A percentile compares a stretch with the other conserved stretches of the same genome.
Evolutionary conservation across 1,140 invertebrate species (phyloP).

Genomic region (Drosophila simulans): DNA sequence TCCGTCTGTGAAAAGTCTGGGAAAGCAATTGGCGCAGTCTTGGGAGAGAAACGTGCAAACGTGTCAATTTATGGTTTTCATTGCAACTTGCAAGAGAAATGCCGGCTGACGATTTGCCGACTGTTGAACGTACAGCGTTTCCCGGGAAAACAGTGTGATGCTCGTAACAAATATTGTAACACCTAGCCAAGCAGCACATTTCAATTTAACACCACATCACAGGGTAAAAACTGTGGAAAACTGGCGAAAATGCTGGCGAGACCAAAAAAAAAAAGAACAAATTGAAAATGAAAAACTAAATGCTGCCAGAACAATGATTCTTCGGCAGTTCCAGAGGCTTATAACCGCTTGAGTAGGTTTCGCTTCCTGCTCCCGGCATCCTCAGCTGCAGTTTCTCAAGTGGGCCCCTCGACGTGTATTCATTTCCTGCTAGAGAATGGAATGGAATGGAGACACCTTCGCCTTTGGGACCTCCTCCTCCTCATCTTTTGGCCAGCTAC

Average conservation of each 20-base stretch:
- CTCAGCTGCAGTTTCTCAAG: constrained; percentile 5
- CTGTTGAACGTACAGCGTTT: constrained; percentile 11
- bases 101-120: constrained; percentile 32
- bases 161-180: constrained; percentile 28
- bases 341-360: constrained; percentile 56
- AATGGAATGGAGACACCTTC: constrained; percentile 32
- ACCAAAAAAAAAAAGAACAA: neutral
- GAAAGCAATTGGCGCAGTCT: constrained; percentile 42
- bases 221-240: neutral
- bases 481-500: neutral
- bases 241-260: constrained; percentile 8
- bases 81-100: constrained; percentile 57
- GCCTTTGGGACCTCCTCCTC: neutral
- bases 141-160: constrained; percentile 41
- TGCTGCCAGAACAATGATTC: constrained; percentile 35
- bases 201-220: constrained; percentile 21
- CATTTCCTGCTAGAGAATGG: constrained; percentile 32
- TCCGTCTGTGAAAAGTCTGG: constrained; percentile 40
- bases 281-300: constrained; percentile 40
- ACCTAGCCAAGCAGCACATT: constrained; percentile 25
- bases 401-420: constrained; percentile 32
- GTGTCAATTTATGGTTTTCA: constrained; percentile 65
- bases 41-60: constrained; percentile 55
- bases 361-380: constrained; percentile 37
- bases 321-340: constrained; percentile 42